Conservation (phyloP, 2,113 vertebrate genomes). For the Myodes glareolus region DNA sequence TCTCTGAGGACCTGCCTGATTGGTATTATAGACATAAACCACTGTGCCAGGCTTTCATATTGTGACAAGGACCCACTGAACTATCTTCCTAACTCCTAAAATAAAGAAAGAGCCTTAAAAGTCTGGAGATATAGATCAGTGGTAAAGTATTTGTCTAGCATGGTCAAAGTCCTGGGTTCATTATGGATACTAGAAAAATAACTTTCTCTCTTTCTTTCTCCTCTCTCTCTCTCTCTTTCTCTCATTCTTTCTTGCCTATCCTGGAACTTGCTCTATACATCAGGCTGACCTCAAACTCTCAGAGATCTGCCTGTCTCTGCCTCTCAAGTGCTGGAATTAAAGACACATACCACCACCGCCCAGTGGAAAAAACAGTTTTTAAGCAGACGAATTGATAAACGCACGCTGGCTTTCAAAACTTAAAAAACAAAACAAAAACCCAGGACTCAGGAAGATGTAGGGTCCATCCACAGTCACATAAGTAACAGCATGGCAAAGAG, state of each 20-base stretch:
- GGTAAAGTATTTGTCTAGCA: neutral
- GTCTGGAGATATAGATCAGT: neutral
- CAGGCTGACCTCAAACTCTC: too few species aligned
- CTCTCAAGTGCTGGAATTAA: too few species aligned
- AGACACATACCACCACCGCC: too few species aligned
- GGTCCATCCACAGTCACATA: neutral
- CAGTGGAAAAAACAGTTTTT: neutral
- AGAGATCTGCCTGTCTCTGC: too few species aligned
- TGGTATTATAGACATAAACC: neutral
- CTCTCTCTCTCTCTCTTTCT: too few species aligned
- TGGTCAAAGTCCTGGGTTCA: neutral
- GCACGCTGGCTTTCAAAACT: neutral
- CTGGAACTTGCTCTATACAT: too few species aligned
- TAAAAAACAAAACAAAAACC: neutral
- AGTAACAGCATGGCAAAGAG: neutral
- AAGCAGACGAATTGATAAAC: neutral
- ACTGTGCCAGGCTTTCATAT: neutral
- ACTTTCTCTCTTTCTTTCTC: too few species aligned
- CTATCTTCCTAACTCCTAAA: neutral
- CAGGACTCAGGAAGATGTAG: neutral
- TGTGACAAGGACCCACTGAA: neutral
- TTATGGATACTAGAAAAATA: neutral
- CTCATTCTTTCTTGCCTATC: too few species aligned
- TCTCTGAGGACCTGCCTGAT: neutral
- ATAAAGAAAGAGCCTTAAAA: neutral